Conservation (phyloP, 2,797 vertebrate genomes). For the Semotilus atromaculatus region DNA sequence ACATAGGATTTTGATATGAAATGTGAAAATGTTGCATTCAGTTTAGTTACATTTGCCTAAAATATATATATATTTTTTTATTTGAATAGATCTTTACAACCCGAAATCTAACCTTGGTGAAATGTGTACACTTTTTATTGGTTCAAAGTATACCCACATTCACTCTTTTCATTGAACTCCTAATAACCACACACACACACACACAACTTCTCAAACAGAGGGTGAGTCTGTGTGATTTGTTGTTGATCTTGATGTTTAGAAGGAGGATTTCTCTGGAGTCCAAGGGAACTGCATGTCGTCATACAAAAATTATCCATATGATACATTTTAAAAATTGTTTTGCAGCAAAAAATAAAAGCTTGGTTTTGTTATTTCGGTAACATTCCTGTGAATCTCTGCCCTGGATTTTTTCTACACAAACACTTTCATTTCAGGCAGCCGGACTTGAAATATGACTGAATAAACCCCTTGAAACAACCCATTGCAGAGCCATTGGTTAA, state of each 20-base stretch:
- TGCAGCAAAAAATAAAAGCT: not conserved
- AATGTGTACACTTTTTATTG: not conserved
- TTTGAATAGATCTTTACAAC: not conserved
- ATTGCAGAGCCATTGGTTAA: not conserved
- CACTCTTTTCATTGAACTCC: no score
- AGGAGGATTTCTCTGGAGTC: not conserved
- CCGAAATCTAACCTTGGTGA: not conserved
- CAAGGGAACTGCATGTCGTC: not conserved
- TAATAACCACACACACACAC: no score
- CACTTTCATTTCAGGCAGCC: not conserved
- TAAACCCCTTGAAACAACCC: not conserved
- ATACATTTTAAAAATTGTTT: constrained; percentile 1
- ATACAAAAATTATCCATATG: not conserved
- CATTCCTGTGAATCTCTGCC: not conserved
- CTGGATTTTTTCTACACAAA: constrained; percentile 3
- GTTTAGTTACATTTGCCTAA: not conserved
- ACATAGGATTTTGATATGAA: not conserved
- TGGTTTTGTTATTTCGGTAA: not conserved
- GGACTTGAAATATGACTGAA: constrained; percentile 18
- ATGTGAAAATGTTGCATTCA: not conserved
- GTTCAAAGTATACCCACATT: no score
- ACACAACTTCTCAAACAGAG: not conserved
- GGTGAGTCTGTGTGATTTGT: not conserved
- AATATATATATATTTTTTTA: not conserved
- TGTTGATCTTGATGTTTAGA: constrained; percentile 27